A percentile compares a stretch with the other conserved stretches of the same genome.
Conservation (phyloP, 2,888 invertebrate genomes). For the Lasioglossum figueresi region DNA sequence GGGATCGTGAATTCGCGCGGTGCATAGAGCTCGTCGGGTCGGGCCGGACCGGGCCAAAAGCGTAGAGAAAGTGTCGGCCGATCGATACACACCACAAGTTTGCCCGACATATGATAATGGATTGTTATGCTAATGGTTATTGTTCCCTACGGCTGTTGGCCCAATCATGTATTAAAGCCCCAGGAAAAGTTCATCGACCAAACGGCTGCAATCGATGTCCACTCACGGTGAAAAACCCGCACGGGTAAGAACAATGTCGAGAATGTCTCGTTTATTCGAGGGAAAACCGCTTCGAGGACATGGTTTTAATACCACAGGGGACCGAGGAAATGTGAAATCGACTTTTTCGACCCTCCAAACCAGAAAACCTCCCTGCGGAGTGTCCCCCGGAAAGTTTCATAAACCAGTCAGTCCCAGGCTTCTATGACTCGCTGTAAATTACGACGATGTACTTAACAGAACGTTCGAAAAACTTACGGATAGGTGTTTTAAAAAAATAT, state of each 20-base stretch:
- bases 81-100: constrained; percentile 41
- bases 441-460: background rate
- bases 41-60: background rate
- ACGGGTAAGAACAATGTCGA: background rate
- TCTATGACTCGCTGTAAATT: background rate
- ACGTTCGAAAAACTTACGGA: background rate
- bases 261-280: background rate
- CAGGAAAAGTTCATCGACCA: constrained; percentile 25
- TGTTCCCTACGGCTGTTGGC: constrained; percentile 25
- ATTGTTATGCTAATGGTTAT: constrained; percentile 53
- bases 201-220: background rate
- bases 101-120: constrained; percentile 36
- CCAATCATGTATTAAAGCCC: constrained; percentile 35
- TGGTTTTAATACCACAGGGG: background rate
- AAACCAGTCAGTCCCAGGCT: background rate
- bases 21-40: background rate
- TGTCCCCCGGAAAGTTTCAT: background rate
- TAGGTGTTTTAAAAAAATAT: background rate
- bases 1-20: constrained; percentile 40
- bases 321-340: background rate
- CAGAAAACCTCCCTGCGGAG: background rate
- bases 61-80: constrained; percentile 40
- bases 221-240: background rate
- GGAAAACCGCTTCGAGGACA: background rate
- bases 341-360: background rate